Evolutionary conservation across 2,113 vertebrate genomes (phyloP).

Genomic region (Triplophysa rosa): DNA sequence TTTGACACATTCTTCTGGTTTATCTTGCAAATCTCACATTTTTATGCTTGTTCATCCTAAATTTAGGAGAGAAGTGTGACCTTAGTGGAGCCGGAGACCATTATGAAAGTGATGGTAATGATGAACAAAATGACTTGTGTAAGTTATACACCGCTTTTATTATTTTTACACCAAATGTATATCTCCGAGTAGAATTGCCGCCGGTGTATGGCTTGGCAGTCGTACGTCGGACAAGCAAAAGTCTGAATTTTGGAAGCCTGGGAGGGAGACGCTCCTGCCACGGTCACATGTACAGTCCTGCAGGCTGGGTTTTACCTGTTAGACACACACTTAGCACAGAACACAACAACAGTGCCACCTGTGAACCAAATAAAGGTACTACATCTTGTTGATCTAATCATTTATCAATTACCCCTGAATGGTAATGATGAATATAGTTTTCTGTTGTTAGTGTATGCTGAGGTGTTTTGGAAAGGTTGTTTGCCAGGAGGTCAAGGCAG

Average conservation of each 20-base stretch:
- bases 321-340: conserved; percentile 67
- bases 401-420: no score
- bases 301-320: conserved; percentile 83
- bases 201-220: conserved; percentile 77
- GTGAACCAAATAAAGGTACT: conserved; percentile 80
- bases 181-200: conserved; percentile 70
- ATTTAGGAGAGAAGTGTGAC: conserved; percentile 70
- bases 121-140: neutral
- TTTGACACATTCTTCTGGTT: neutral
- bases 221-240: conserved; percentile 75
- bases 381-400: neutral
- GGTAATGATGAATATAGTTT: no score
- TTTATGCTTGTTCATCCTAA: conserved; percentile 24
- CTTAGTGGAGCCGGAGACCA: conserved; percentile 61
- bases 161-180: neutral
- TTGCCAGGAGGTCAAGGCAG: conserved; percentile 82
- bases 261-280: conserved; percentile 84
- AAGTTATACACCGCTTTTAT: neutral
- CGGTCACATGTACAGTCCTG: conserved; percentile 81
- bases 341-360: conserved; percentile 68
- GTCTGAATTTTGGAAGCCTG: conserved; percentile 74
- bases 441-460: conserved; percentile 73
- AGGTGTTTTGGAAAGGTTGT: conserved; percentile 89
- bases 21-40: neutral
- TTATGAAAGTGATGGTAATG: conserved; percentile 70